Evolutionary conservation across 2,888 invertebrate species (phyloP), one percentile per base, ranked within the genome.

Genomic region (Cerastis rubricosa): DNA sequence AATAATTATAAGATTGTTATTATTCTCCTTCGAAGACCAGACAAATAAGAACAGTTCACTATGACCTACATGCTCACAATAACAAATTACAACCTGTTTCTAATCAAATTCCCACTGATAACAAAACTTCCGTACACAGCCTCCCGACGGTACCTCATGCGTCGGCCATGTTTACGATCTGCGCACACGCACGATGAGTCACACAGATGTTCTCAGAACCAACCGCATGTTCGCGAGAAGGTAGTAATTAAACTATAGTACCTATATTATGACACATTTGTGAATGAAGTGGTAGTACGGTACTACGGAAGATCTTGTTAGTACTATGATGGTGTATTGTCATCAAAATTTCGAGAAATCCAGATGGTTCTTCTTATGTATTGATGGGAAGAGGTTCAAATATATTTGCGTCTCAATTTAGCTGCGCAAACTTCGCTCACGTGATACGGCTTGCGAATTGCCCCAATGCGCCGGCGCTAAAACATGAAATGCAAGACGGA

Each of bases 91-190:
- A 64, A 64, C 64, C 64, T 45, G n/a, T n/a, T 43, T 25, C 43
- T 43, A 64, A 64, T 64, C 64, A 64, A 43, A 8, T 14, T 6
- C 22, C 5, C 11, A n/a, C 43, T 43, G 64, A 43, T 64, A 64
- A 64, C 64, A 64, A n/a, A 63, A 43, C 43, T 64, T 64, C 64
- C 64, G 64, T 29, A 25, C 43, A 43, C 67, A 64, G 47, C 67
- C 74, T 67, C 76, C 64, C 43, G 43, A 43, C 43, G 64, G 64
- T 64, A 64, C 64, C 64, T 64, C 43, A 8, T 12, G 8, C 59
- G 59, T 17, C 59, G 19, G 64, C 64, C 43, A 64, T 64, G 64
- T 64, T 64, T 64, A 43, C 64, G 45, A 25, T 35, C 64, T 25
- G 64, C 43, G 64, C 64, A 45, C 43, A 25, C 64, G 43, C 43